Evolutionary conservation across 2,797 vertebrate genomes (phyloP).

Genomic region (Poeciliopsis infans): DNA sequence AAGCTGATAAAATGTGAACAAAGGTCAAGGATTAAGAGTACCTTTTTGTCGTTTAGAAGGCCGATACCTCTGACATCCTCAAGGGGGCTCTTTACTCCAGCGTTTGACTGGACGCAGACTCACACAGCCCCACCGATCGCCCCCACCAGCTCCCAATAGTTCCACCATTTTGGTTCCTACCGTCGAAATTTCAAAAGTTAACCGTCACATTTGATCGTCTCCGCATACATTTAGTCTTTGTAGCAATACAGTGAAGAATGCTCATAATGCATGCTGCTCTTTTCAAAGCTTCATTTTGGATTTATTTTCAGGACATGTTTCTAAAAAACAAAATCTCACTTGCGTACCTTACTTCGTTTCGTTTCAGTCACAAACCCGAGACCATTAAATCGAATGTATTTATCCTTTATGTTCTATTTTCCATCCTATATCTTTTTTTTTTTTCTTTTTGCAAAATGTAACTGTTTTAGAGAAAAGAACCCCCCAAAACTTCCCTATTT

Average conservation of each 20-base stretch:
- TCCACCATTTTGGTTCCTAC: conserved; percentile 81
- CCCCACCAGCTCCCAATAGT: conserved; percentile 43
- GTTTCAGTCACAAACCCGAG: neutral
- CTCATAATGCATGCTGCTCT: neutral
- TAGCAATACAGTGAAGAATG: too few relatives aligned
- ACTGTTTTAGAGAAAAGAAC: neutral
- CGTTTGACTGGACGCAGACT: conserved; percentile 45
- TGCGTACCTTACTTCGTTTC: neutral
- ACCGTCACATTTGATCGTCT: conserved; percentile 27
- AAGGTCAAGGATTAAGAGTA: neutral
- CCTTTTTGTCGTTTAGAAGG: conserved; percentile 2
- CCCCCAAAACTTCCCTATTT: neutral
- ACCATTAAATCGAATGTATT: neutral
- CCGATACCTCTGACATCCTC: conserved; percentile 59
- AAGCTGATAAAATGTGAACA: neutral
- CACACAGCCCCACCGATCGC: conserved; percentile 32
- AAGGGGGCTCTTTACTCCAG: conserved; percentile 74
- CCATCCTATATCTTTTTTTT: neutral
- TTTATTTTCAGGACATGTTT: neutral
- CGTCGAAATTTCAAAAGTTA: conserved; percentile 49
- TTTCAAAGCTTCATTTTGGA: neutral
- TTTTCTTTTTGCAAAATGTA: neutral
- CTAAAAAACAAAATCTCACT: neutral
- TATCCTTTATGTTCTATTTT: neutral
- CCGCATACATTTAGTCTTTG: neutral